Percentiles rank a stretch among this genome's conserved stretches.
phyloP scores from a whole-genome alignment of 2,113 vertebrate species.

The Pimephales promelas region DNA sequence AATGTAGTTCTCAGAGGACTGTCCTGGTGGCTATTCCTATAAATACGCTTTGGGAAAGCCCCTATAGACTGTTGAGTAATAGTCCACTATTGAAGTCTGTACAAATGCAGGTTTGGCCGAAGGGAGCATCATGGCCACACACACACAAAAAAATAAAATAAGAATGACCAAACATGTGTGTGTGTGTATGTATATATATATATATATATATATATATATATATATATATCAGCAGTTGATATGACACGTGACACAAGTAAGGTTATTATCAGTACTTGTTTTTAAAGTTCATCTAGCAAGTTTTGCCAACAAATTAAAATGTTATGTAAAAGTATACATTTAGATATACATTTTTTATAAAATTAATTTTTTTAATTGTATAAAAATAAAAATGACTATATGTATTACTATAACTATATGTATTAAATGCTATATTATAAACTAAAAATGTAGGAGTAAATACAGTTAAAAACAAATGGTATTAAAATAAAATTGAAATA shows the following conservation, averaged over 20 bases:
- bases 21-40: too few species aligned
- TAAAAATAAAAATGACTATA: background rate
- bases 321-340: background rate
- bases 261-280: background rate
- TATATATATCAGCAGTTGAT: background rate
- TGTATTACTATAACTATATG: too few species aligned
- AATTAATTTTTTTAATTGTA: too few species aligned
- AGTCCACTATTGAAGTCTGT: background rate
- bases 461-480: too few species aligned
- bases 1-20: too few species aligned
- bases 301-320: background rate
- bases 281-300: background rate
- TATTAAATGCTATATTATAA: background rate
- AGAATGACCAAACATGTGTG: background rate
- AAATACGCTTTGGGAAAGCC: too few species aligned
- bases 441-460: background rate
- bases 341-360: too few species aligned
- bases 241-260: background rate
- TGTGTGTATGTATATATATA: too few species aligned
- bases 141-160: too few species aligned
- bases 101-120: background rate
- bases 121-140: background rate
- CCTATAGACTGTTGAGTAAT: background rate
- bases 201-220: too few species aligned
- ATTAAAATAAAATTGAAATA: background rate